Conservation (phyloP, 1,140 invertebrate species). For the Drosophila bipectinata region DNA sequence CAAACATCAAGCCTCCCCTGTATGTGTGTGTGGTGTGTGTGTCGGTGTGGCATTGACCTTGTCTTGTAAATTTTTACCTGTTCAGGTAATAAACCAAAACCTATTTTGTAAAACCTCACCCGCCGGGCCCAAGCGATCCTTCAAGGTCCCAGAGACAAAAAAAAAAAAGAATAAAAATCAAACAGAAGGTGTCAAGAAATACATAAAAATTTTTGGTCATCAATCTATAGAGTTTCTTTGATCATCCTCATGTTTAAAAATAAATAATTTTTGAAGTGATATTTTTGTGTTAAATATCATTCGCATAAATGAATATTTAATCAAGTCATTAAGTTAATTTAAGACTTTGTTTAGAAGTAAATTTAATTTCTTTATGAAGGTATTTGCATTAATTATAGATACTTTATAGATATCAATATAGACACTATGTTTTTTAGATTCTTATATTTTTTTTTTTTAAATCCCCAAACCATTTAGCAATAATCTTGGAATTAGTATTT, state of each 20-base stretch:
- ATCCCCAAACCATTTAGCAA: background rate
- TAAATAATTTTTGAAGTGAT: background rate
- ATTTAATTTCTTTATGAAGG: background rate
- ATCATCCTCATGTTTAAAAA: background rate
- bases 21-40: background rate
- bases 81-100: background rate
- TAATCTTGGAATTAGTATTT: background rate
- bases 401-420: background rate
- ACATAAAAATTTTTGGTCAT: slow-evolving; percentile 5
- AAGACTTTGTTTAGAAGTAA: background rate
- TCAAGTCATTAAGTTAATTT: background rate
- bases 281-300: background rate
- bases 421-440: no score
- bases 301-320: background rate
- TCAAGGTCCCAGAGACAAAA: slow-evolving; percentile 10
- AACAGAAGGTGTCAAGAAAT: slow-evolving; percentile 7
- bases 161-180: background rate
- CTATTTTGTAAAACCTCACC: slow-evolving; percentile 6
- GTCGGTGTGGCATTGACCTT: slow-evolving; percentile 55
- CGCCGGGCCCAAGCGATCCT: slow-evolving; percentile 1
- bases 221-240: background rate
- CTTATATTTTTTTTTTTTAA: background rate
- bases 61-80: slow-evolving; percentile 31
- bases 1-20: slow-evolving; percentile 15
- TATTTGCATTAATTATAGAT: background rate